Evolutionary conservation across 2,113 vertebrate genomes (phyloP).

Genomic region (Brienomyrus longianalis): DNA sequence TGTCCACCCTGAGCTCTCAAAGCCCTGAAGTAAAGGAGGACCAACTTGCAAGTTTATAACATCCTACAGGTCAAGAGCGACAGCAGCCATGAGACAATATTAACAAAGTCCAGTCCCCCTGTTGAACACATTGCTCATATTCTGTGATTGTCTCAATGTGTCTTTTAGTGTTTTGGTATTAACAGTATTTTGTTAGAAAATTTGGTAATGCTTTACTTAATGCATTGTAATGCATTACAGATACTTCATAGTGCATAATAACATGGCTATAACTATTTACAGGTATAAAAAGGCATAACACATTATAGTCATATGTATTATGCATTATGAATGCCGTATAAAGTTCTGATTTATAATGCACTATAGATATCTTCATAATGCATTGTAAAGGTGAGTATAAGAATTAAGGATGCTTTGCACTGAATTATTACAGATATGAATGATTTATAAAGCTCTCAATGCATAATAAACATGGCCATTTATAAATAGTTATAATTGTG

Average conservation of each 20-base stretch:
- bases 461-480: not conserved
- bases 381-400: not conserved
- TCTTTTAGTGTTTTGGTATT: not conserved
- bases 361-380: too few species aligned
- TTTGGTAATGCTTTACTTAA: too few species aligned
- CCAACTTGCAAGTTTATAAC: not conserved
- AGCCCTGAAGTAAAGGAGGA: not conserved
- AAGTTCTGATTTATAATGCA: too few species aligned
- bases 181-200: not conserved
- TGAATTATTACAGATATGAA: not conserved
- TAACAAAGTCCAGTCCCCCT: not conserved
- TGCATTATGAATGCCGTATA: too few species aligned
- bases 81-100: not conserved
- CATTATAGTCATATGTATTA: too few species aligned
- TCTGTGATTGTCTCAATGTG: not conserved
- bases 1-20: not conserved
- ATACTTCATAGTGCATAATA: too few species aligned
- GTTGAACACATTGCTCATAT: not conserved
- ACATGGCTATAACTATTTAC: too few species aligned
- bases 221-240: too few species aligned
- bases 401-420: not conserved
- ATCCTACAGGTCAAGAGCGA: not conserved
- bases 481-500: not conserved
- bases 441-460: not conserved
- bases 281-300: too few species aligned